Base-by-base conservation (phyloP, 2,797 vertebrate genomes). In the Poeciliopsis infans region DNA sequence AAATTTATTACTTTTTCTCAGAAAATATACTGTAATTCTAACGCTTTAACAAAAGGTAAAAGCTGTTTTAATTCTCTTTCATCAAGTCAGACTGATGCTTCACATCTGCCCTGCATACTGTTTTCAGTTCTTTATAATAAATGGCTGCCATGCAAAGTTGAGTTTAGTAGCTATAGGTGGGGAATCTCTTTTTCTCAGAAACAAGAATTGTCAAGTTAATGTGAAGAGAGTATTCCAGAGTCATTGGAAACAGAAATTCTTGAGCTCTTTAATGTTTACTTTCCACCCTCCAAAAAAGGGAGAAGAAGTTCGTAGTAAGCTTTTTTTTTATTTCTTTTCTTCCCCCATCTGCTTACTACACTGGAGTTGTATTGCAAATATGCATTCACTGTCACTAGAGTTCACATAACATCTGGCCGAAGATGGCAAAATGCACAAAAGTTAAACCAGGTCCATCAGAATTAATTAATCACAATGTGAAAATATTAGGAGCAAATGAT, bases 131-230 rank as follows among this genome's bases (percentile, higher is more conserved):
- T n/a, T 33, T 20, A 12, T 69, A 82, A 92, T 89, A 66, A 85
- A 88, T 82, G 72, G 53, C 72, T 64, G 41, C 55, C 46, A 77
- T 41, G 69, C 72, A 78, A 68, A 78, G 10, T 36, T 59, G 68
- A 78, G 46, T 68, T 88, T 83, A 75, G 75, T 15, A 59, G 61
- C 80, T 82, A 75, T 68, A 72, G 78, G 68, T 81, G 76, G 25
- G 10, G 18, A 81, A 76, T 85, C 7, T 1, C 3, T 83, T 87
- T 89, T 91, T 90, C 31, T 68, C 33, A 45, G 85, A 86, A 90
- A 53, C 70, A 36, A 6, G 31, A 83, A 69, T 82, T 39, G 45
- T 77, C 57, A 77, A 45, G 83, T 59, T 1, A 76, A 47, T 85
- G 25, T 23, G 25, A 53, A 66, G 39, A 77, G 53, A 33, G 28